A percentile compares a stretch with the other conserved stretches of the same genome.
Evolutionary conservation across 2,797 vertebrate species (phyloP).

Genomic region (Bradypodion pumilum): DNA sequence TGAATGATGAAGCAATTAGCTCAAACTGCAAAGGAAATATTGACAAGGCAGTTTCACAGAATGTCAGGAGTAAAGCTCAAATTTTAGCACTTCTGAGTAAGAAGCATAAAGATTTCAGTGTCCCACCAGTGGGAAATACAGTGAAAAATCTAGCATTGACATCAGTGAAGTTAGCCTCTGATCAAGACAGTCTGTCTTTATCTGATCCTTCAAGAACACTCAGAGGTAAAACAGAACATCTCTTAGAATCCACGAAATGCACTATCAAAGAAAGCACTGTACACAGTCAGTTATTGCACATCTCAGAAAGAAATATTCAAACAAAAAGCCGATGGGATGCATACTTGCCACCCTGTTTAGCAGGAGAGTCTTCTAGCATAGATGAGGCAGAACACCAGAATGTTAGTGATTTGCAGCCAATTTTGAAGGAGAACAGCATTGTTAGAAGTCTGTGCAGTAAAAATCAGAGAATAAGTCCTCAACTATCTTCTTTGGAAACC

Average conservation of each 20-base stretch:
- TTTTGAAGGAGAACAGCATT: conserved; percentile 19
- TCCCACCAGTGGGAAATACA: background rate
- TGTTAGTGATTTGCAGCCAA: conserved; percentile 6
- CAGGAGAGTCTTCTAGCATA: conserved; percentile 9
- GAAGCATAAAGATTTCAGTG: conserved; percentile 21
- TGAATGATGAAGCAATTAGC: background rate
- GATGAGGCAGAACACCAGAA: conserved; percentile 11
- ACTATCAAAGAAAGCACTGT: background rate
- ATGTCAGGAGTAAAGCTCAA: conserved; percentile 75
- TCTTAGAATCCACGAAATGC: background rate
- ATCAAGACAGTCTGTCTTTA: background rate
- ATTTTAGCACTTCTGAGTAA: conserved; percentile 77
- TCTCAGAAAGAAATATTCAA: background rate
- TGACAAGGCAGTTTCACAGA: conserved; percentile 41
- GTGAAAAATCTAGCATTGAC: background rate
- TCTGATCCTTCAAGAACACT: conserved; percentile 1
- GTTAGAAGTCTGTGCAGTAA: background rate
- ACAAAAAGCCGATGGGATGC: conserved; percentile 56
- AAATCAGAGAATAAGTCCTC: conserved; percentile 27
- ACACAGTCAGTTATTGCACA: background rate
- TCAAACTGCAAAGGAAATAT: background rate
- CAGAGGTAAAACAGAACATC: background rate
- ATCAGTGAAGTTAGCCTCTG: background rate
- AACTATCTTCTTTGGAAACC: conserved; percentile 23
- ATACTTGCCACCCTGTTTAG: conserved; percentile 43